Percentiles rank a stretch among this genome's conserved stretches.
phyloP scores from a whole-genome alignment of 2,888 invertebrate species.

The Liodrosophila aerea region DNA sequence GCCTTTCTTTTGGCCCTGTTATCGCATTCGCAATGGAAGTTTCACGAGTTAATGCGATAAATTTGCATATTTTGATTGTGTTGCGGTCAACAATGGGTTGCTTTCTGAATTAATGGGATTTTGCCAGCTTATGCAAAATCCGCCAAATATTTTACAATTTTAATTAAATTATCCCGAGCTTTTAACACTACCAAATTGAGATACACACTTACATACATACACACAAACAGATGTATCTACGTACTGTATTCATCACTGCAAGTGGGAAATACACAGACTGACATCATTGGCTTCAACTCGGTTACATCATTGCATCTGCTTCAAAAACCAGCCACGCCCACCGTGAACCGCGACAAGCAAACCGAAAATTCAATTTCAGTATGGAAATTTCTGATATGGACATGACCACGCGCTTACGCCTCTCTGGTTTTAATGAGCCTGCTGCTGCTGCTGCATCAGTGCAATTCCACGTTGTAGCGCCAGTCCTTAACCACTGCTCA shows the following conservation, averaged over 20 bases:
- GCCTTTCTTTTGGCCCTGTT: conserved; percentile 36
- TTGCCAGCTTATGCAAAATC: conserved; percentile 78
- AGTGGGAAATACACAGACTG: conserved; percentile 30
- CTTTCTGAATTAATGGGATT: conserved; percentile 81
- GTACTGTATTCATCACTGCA: conserved; percentile 8
- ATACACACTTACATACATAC: conserved; percentile 15
- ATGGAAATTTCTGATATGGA: conserved; percentile 60
- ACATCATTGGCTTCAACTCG: conserved; percentile 25
- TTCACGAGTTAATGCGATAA: conserved; percentile 79
- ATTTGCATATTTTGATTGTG: conserved; percentile 81
- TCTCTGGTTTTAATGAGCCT: conserved; percentile 41
- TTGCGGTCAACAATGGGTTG: conserved; percentile 79
- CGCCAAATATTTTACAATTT: conserved; percentile 77
- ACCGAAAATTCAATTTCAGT: conserved; percentile 79
- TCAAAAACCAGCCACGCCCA: conserved; percentile 33
- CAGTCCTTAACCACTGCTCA: conserved; percentile 28
- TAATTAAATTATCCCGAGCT: conserved; percentile 76
- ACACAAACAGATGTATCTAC: conserved; percentile 1
- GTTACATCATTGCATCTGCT: conserved; percentile 26
- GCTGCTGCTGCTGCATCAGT: conserved; percentile 15
- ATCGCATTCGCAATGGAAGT: conserved; percentile 52
- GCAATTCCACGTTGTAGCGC: conserved; percentile 43
- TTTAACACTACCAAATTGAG: conserved; percentile 48
- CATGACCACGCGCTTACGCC: conserved; percentile 29
- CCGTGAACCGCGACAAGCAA: conserved; percentile 63